phyloP scores from a whole-genome alignment of 30 jellyfish, hydroid and myxozoan species.

The Mastigias papua region DNA sequence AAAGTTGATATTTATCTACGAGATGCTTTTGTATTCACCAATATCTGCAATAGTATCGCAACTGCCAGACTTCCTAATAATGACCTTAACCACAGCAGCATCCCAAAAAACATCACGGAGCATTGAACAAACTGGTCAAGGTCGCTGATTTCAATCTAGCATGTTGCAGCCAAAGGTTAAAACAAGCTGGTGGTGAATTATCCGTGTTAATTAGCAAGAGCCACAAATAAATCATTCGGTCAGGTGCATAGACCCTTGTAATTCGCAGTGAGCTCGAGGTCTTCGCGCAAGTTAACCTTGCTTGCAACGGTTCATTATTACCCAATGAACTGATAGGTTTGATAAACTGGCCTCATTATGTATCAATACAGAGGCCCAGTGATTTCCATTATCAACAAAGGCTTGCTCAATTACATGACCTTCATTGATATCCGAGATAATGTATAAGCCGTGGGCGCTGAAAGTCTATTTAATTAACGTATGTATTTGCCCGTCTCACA shows the following conservation, averaged over 20 bases:
- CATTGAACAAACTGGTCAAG: constrained; percentile 76
- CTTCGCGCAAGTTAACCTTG: constrained; percentile 46
- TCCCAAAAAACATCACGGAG: constrained; percentile 53
- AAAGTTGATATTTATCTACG: background rate
- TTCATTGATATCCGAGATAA: background rate
- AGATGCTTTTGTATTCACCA: background rate
- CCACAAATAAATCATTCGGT: constrained; percentile 36
- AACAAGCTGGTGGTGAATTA: constrained; percentile 59
- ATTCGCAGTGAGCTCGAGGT: constrained; percentile 41
- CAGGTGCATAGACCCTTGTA: constrained; percentile 71
- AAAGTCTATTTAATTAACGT: too few species aligned
- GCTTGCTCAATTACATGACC: constrained; percentile 5
- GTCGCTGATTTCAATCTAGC: constrained; percentile 80
- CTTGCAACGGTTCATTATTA: constrained; percentile 1
- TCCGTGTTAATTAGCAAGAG: constrained; percentile 10
- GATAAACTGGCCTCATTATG: constrained; percentile 21
- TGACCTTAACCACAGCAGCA: constrained; percentile 67
- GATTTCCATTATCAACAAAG: background rate
- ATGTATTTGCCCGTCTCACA: too few species aligned
- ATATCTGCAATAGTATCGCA: background rate
- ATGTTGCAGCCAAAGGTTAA: constrained; percentile 33
- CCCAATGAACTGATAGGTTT: constrained; percentile 46
- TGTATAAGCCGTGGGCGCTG: background rate
- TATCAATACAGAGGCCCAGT: constrained; percentile 3
- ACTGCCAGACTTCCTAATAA: constrained; percentile 17